A percentile compares a stretch with the other conserved stretches of the same genome.
Evolutionary conservation across 2,113 vertebrate species (phyloP).

Genomic region (Vicugna pacos): DNA sequence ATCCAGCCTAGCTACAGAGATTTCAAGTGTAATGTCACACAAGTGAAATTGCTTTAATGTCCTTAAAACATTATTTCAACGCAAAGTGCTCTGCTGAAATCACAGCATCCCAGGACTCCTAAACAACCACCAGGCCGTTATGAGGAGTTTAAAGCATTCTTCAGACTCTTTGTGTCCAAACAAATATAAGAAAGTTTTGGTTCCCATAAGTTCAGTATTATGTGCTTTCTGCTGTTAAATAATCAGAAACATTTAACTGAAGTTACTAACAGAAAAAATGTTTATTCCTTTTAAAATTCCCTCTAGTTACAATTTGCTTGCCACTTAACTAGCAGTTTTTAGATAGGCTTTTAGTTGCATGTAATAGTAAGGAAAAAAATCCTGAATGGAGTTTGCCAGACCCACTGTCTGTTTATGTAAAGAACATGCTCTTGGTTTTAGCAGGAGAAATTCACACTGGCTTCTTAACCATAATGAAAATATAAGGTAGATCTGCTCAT

Average conservation of each 20-base stretch:
- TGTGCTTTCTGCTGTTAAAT: background rate
- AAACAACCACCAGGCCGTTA: background rate
- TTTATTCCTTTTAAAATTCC: background rate
- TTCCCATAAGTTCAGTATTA: background rate
- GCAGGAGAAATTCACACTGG: rapidly evolving
- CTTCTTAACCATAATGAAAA: background rate
- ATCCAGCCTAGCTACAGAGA: background rate
- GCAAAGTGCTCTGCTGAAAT: background rate
- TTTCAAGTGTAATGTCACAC: background rate
- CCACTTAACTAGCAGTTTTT: background rate
- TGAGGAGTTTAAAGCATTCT: background rate
- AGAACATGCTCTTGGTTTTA: background rate
- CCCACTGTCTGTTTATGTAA: background rate
- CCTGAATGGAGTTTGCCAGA: background rate
- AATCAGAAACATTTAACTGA: background rate
- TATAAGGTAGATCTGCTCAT: background rate
- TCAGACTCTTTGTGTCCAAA: background rate
- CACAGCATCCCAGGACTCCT: background rate
- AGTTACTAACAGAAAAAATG: background rate
- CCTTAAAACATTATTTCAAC: background rate
- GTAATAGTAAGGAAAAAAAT: background rate
- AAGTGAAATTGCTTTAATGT: background rate
- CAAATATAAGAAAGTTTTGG: background rate
- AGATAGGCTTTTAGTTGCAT: background rate
- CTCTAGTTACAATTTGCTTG: background rate